phyloP scores from a whole-genome alignment of 2,113 vertebrate species.

The Crypturellus undulatus region DNA sequence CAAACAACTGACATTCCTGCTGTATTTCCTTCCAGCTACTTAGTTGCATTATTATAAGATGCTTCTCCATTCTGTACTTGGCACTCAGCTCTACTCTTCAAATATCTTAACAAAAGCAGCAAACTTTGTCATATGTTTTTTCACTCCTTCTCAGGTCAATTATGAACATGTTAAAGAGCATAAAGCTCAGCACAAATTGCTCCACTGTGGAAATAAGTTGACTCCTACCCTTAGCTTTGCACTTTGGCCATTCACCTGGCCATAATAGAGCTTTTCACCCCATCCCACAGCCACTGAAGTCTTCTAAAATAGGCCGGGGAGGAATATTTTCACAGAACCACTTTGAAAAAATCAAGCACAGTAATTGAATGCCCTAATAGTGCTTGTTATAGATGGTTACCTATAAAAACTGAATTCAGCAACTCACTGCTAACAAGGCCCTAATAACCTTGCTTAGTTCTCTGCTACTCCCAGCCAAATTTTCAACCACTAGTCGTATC shows the following conservation, averaged over 20 bases:
- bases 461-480: conserved; percentile 9
- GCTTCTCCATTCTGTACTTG: background rate
- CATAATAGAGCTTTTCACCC: background rate
- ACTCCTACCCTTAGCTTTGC: background rate
- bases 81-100: background rate
- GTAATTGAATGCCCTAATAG: background rate
- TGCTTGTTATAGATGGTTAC: background rate
- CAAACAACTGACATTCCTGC: background rate
- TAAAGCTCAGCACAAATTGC: background rate
- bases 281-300: rapidly evolving
- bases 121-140: background rate
- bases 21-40: background rate
- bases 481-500: background rate
- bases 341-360: background rate
- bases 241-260: background rate
- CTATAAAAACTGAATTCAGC: background rate
- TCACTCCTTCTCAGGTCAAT: background rate
- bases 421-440: background rate
- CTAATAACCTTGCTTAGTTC: background rate
- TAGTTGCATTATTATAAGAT: background rate
- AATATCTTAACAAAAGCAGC: background rate
- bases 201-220: background rate
- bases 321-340: background rate
- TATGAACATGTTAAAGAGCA: background rate
- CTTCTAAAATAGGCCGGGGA: background rate